phyloP scores from a whole-genome alignment of 2,888 invertebrate species.

The Drosophila vallismaia region DNA sequence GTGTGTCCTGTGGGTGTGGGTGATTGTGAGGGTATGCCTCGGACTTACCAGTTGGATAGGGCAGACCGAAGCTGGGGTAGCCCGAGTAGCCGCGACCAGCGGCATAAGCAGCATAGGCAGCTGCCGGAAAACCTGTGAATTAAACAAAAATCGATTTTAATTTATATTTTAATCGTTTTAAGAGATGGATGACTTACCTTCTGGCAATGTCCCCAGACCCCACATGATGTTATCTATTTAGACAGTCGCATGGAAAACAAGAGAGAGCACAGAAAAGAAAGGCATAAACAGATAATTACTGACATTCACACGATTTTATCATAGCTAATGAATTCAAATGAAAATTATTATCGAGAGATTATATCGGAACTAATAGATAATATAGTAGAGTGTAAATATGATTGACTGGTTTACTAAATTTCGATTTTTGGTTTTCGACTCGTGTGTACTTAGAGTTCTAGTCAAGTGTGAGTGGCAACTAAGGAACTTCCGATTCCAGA shows the following conservation, averaged over 20 bases:
- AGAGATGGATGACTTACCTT: conserved; percentile 90
- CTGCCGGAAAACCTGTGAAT: conserved; percentile 93
- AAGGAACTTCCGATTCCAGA: conserved; percentile 37
- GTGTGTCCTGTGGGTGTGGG: conserved; percentile 18
- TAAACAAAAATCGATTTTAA: background rate
- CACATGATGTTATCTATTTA: conserved; percentile 95
- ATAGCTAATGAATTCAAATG: conserved; percentile 46
- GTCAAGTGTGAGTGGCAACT: conserved; percentile 47
- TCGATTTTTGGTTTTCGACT: conserved; percentile 30
- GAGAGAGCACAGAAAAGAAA: conserved; percentile 65
- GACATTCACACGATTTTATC: conserved; percentile 38
- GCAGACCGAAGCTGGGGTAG: conserved; percentile 99
- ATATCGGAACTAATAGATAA: conserved; percentile 42
- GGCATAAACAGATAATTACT: conserved; percentile 60
- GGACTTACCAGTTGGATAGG: conserved; percentile 96
- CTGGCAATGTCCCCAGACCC: conserved; percentile 98
- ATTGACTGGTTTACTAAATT: conserved; percentile 56
- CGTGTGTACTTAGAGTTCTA: conserved; percentile 60
- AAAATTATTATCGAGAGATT: conserved; percentile 46
- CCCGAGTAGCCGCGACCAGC: conserved; percentile 98
- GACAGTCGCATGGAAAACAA: conserved; percentile 52
- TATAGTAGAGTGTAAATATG: conserved; percentile 53
- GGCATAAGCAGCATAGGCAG: conserved; percentile 97
- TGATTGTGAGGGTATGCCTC: conserved; percentile 23
- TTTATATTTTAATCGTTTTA: background rate